phyloP scores from a whole-genome alignment of 2,113 vertebrate species.

The Machaerirhynchus nigripectus region DNA sequence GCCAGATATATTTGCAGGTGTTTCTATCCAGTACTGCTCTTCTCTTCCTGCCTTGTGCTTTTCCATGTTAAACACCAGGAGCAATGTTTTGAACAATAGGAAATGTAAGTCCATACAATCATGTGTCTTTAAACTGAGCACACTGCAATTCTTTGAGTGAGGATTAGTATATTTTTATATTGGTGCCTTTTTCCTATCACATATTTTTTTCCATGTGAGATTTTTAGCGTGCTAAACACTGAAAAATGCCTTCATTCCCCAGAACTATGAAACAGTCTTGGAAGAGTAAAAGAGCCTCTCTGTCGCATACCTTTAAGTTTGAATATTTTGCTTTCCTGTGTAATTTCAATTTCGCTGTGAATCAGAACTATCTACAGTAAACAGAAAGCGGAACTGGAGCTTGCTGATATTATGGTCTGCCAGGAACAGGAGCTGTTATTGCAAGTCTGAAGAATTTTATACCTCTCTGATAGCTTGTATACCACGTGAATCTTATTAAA shows the following conservation, averaged over 20 bases:
- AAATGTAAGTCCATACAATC: background rate
- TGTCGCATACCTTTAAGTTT: conserved; percentile 34
- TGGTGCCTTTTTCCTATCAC: background rate
- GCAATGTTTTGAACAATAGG: background rate
- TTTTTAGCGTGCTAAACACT: background rate
- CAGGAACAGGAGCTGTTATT: conserved; percentile 53
- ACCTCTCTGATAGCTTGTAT: conserved; percentile 31
- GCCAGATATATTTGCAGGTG: conserved; percentile 7
- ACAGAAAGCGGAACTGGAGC: conserved; percentile 55
- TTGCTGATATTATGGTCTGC: conserved; percentile 55
- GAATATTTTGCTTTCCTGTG: conserved; percentile 67
- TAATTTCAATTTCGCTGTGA: conserved; percentile 68
- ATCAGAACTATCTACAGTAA: conserved; percentile 66
- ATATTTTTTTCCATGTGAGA: background rate
- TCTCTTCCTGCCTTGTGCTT: background rate
- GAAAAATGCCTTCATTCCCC: conserved; percentile 32
- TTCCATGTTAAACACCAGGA: background rate
- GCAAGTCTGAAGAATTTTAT: conserved; percentile 47
- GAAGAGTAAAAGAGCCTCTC: conserved; percentile 34
- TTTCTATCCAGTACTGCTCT: background rate
- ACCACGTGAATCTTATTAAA: conserved; percentile 64
- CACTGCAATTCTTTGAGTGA: background rate
- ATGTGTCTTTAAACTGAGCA: background rate
- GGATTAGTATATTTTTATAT: background rate
- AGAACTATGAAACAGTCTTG: conserved; percentile 47